phyloP scores from a whole-genome alignment of 2,888 invertebrate species.

The Agriotes lineatus region DNA sequence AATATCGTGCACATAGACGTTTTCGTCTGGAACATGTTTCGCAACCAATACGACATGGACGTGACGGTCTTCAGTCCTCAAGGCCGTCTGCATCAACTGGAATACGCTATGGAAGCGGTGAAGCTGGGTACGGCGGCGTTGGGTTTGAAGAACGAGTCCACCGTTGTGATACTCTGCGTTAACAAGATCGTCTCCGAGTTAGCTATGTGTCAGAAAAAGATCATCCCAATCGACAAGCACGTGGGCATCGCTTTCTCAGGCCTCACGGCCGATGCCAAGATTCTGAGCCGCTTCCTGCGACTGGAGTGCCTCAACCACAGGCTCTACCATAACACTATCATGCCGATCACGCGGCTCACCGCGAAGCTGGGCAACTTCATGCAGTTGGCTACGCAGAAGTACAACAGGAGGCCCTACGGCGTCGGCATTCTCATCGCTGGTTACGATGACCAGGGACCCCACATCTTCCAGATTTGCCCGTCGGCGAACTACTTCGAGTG shows the following conservation, averaged over 20 bases:
- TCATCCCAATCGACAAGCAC: slow-evolving; percentile 96
- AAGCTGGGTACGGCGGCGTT: slow-evolving; percentile 98
- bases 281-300: slow-evolving; percentile 93
- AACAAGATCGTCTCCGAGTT: slow-evolving; percentile 96
- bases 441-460: slow-evolving; percentile 95
- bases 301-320: slow-evolving; percentile 95
- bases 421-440: slow-evolving; percentile 97
- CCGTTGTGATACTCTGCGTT: slow-evolving; percentile 93
- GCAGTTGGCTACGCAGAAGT: slow-evolving; percentile 95
- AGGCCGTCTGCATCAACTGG: slow-evolving; percentile 93
- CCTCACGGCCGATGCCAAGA: slow-evolving; percentile 96
- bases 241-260: slow-evolving; percentile 98
- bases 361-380: slow-evolving; percentile 91
- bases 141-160: slow-evolving; percentile 91
- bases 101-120: slow-evolving; percentile 99
- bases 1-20: too few species aligned
- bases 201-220: slow-evolving; percentile 97
- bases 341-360: slow-evolving; percentile 90
- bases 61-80: slow-evolving; percentile 99
- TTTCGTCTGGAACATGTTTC: too few species aligned
- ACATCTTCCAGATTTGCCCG: slow-evolving; percentile 97
- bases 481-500: slow-evolving; percentile 98
- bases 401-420: slow-evolving; percentile 96
- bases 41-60: slow-evolving; percentile 99
- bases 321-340: slow-evolving; percentile 87